These are phyloP conservation scores for Graptemys geographica DNA, from an alignment of 2,797 vertebrate species.

Conservation along the genomic window DNA sequence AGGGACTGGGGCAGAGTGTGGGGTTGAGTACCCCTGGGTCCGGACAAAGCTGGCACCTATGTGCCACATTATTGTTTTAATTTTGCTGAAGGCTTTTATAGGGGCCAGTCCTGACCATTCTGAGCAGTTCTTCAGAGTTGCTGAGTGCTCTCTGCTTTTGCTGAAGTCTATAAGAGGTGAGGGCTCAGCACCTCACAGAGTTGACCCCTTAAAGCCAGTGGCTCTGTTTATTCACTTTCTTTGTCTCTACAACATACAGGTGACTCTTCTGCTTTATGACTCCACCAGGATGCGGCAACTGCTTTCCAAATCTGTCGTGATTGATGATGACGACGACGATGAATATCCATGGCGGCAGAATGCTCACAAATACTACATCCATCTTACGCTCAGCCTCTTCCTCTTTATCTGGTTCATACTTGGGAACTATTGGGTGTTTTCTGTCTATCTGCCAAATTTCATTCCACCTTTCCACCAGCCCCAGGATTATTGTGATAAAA, in stretches of 20 bases:
- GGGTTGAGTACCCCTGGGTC: too few relatives aligned
- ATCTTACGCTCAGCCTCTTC: slow-evolving; percentile 78
- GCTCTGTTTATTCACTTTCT: neutral
- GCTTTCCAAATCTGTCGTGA: slow-evolving; percentile 79
- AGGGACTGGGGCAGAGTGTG: too few relatives aligned
- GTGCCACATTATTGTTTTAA: neutral
- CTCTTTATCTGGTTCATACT: slow-evolving; percentile 82
- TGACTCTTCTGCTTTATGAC: slow-evolving; percentile 76
- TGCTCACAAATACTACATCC: slow-evolving; percentile 75
- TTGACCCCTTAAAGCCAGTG: too few relatives aligned
- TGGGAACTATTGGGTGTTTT: slow-evolving; percentile 82
- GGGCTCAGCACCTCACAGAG: neutral
- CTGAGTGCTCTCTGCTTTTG: neutral
- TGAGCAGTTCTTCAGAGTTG: neutral
- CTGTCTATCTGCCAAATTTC: slow-evolving; percentile 78
- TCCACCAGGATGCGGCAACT: slow-evolving; percentile 77
- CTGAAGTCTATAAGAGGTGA: neutral
- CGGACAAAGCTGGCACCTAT: neutral
- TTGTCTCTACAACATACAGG: slow-evolving; percentile 43
- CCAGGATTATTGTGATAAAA: slow-evolving; percentile 80
- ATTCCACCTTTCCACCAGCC: slow-evolving; percentile 80
- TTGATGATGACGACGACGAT: slow-evolving; percentile 67
- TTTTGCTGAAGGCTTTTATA: neutral
- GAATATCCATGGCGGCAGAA: slow-evolving; percentile 82
- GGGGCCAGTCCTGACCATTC: neutral